Conservation (phyloP, 2,113 vertebrate species). For the Erythrolamprus reginae region DNA sequence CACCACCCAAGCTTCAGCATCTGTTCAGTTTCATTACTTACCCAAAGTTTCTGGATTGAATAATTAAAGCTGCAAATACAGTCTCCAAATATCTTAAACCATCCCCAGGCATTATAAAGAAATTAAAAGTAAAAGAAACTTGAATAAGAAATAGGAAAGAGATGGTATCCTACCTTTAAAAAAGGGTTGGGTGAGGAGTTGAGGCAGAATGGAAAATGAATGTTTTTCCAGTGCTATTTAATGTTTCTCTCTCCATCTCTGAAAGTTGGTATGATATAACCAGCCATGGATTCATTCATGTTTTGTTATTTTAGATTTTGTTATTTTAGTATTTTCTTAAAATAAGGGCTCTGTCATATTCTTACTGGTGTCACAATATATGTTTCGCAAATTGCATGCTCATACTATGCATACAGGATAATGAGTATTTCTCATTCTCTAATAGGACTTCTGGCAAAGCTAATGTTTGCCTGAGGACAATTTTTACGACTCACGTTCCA, state of each 20-base stretch:
- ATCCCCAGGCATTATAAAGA: not conserved
- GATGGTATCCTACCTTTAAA: not conserved
- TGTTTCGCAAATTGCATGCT: slow-evolving; percentile 21
- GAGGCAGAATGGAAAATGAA: not conserved
- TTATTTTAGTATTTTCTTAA: slow-evolving; percentile 20
- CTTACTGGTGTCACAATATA: not conserved
- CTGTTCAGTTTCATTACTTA: not conserved
- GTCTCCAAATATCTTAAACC: not conserved
- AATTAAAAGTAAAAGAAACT: slow-evolving; percentile 3
- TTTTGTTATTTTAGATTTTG: slow-evolving; percentile 20
- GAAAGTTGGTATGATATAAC: not conserved
- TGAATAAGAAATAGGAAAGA: not conserved
- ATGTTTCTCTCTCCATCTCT: not conserved
- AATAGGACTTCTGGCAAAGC: slow-evolving; percentile 11
- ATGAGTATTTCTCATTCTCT: slow-evolving; percentile 23
- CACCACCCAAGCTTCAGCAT: not conserved
- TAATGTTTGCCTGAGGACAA: not conserved
- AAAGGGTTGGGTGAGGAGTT: not conserved
- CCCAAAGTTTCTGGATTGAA: not conserved
- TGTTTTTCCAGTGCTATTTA: not conserved
- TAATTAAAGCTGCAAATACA: not conserved
- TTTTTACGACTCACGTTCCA: slow-evolving; percentile 14
- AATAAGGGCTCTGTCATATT: not conserved
- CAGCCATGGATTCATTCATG: not conserved
- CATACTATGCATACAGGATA: slow-evolving; percentile 3